Evolutionary conservation across 2,797 vertebrate genomes (phyloP).

Genomic region (Sebastes alutus): DNA sequence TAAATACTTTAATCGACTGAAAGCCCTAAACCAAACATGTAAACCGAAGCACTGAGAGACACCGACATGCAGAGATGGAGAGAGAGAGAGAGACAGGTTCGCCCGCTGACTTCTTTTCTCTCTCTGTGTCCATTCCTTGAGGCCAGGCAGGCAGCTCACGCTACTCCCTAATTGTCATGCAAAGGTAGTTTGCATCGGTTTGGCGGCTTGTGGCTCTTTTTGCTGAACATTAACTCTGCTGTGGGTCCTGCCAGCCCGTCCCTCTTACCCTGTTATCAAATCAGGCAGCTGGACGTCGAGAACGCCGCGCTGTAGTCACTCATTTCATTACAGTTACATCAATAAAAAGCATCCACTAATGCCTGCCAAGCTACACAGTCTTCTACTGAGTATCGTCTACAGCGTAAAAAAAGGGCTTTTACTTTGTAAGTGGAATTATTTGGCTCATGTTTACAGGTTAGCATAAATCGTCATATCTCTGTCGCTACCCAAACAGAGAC

Average conservation of each 20-base stretch:
- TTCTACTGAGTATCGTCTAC: background rate
- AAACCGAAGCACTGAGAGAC: conserved; percentile 10
- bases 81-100: background rate
- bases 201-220: conserved; percentile 47
- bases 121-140: conserved; percentile 27
- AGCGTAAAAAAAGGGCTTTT: background rate
- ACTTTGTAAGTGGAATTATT: background rate
- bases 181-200: conserved; percentile 54
- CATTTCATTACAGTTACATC: conserved; percentile 41
- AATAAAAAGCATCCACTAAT: conserved; percentile 13
- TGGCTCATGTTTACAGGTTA: conserved; percentile 12
- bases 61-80: background rate
- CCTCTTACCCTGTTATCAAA: conserved; percentile 42
- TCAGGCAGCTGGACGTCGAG: conserved; percentile 49
- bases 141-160: conserved; percentile 35
- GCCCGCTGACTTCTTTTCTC: conserved; percentile 2
- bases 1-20: no score
- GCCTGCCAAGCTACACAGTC: background rate
- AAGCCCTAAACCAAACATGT: conserved; percentile 5
- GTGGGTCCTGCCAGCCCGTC: conserved; percentile 23
- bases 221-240: conserved; percentile 44
- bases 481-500: background rate
- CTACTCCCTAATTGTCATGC: conserved; percentile 68
- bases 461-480: conserved; percentile 23
- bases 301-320: background rate